Evolutionary conservation across 2,113 vertebrate genomes (phyloP).

Genomic region (Callionymus lyra): DNA sequence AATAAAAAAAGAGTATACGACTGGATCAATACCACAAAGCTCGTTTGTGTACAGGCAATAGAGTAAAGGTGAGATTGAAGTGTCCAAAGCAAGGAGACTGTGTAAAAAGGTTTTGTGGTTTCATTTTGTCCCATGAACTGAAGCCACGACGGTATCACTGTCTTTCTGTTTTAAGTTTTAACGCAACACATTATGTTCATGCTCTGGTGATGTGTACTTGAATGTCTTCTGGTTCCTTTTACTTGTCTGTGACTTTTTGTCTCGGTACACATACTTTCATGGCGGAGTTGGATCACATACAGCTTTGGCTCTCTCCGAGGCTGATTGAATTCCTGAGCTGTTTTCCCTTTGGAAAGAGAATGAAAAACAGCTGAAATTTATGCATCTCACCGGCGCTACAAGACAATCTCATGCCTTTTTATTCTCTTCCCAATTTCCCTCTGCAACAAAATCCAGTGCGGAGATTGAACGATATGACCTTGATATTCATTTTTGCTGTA

Average conservation of each 20-base stretch:
- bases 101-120: constrained; percentile 45
- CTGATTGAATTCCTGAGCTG: constrained; percentile 56
- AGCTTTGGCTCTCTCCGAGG: constrained; percentile 34
- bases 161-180: constrained; percentile 8
- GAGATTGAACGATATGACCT: constrained; percentile 27
- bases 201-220: constrained; percentile 27
- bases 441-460: constrained; percentile 29
- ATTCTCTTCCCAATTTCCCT: constrained; percentile 32
- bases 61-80: constrained; percentile 45
- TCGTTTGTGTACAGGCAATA: constrained; percentile 38
- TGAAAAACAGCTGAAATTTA: constrained; percentile 26
- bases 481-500: constrained; percentile 21
- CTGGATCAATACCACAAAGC: constrained; percentile 52
- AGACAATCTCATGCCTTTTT: constrained; percentile 21
- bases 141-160: constrained; percentile 11
- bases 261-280: constrained; percentile 31
- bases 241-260: constrained; percentile 17
- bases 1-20: constrained; percentile 47
- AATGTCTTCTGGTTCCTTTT: constrained; percentile 9
- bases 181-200: constrained; percentile 26
- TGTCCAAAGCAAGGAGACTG: constrained; percentile 24
- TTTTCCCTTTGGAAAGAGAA: constrained; percentile 38
- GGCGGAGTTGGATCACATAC: constrained; percentile 35
- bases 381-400: constrained; percentile 21
- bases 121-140: constrained; percentile 36